phyloP scores from a whole-genome alignment of 2,113 vertebrate genomes.

The Passer montanus region DNA sequence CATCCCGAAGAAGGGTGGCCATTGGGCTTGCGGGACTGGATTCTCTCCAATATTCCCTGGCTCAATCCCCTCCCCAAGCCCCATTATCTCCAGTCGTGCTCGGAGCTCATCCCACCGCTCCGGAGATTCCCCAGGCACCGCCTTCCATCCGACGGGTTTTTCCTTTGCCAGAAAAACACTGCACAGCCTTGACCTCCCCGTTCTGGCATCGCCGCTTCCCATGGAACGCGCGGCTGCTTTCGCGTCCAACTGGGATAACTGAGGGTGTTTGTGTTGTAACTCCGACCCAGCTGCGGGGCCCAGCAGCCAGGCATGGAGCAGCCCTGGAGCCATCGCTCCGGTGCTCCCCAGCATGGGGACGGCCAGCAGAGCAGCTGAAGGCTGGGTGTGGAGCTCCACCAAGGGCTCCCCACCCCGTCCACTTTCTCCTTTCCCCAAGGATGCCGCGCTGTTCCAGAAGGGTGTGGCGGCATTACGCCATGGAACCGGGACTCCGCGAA shows the following conservation, averaged over 20 bases:
- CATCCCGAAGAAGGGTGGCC: background rate
- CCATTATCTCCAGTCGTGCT: constrained; percentile 9
- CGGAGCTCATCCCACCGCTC: constrained; percentile 16
- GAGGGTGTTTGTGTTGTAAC: constrained; percentile 2
- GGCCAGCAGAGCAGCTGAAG: constrained; percentile 49
- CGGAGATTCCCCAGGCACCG: constrained; percentile 52
- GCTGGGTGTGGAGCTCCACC: constrained; percentile 28
- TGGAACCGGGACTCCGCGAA: background rate
- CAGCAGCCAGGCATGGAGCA: background rate
- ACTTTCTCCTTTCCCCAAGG: background rate
- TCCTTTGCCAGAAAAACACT: constrained; percentile 37
- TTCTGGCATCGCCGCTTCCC: constrained; percentile 52
- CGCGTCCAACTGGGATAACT: constrained; percentile 28
- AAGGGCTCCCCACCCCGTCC: constrained; percentile 37
- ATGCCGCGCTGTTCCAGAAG: background rate
- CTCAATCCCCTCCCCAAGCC: background rate
- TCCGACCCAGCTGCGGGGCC: constrained; percentile 32
- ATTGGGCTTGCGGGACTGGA: background rate
- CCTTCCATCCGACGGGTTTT: background rate
- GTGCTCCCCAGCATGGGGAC: background rate
- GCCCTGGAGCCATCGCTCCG: background rate
- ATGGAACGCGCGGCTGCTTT: constrained; percentile 32
- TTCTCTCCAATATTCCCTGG: constrained; percentile 38
- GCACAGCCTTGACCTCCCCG: constrained; percentile 41
- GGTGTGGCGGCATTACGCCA: background rate